phyloP scores from a whole-genome alignment of 2,113 vertebrate species.

The Irena cyanogastra region DNA sequence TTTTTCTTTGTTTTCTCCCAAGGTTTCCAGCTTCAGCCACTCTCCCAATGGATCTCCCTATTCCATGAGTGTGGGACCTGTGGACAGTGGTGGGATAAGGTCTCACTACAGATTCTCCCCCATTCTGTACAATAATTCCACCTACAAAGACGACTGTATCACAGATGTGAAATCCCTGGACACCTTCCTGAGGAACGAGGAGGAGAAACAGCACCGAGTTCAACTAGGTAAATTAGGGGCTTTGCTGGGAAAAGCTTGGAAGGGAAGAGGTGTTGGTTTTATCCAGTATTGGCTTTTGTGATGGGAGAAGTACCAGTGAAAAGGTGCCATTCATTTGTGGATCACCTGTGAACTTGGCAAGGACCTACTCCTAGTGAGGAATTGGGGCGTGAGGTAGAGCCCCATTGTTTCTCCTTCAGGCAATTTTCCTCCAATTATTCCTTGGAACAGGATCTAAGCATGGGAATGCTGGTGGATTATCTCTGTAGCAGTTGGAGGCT shows the following conservation, averaged over 20 bases:
- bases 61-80: conserved; percentile 74
- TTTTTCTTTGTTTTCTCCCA: neutral
- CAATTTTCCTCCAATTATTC: neutral
- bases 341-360: neutral
- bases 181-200: conserved; percentile 82
- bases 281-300: fast-evolving
- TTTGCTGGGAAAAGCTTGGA: fast-evolving
- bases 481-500: neutral
- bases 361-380: neutral
- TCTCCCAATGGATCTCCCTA: conserved; percentile 77
- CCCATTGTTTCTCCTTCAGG: neutral
- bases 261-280: neutral
- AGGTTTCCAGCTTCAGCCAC: conserved; percentile 81
- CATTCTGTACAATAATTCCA: conserved; percentile 82
- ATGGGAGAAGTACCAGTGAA: neutral
- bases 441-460: neutral
- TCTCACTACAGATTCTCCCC: conserved; percentile 88
- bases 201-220: conserved; percentile 89
- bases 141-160: conserved; percentile 88
- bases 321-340: fast-evolving
- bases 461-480: neutral
- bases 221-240: conserved; percentile 76
- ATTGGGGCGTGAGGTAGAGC: fast-evolving
- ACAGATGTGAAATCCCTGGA: conserved; percentile 84
- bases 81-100: conserved; percentile 77